A percentile compares a stretch with the other conserved stretches of the same genome.
Evolutionary conservation across 2,888 invertebrate species (phyloP).

Genomic region (Arctia plantaginis): DNA sequence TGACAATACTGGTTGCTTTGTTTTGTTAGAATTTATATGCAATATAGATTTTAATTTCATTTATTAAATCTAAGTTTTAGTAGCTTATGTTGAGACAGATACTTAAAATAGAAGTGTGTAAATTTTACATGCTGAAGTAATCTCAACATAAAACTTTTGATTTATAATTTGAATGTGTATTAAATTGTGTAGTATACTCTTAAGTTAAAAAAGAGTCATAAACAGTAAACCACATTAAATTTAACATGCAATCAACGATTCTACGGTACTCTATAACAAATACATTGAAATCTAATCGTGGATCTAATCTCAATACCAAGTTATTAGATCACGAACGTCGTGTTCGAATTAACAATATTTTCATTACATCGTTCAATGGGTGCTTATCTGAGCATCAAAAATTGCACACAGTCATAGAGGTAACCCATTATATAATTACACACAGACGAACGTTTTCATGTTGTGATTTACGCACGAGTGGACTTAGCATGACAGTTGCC

Average conservation of each 20-base stretch:
- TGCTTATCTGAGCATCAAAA: constrained; percentile 60
- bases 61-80: background rate
- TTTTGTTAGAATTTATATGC: background rate
- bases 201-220: background rate
- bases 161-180: background rate
- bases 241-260: constrained; percentile 11
- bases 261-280: constrained; percentile 23
- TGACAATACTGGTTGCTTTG: background rate
- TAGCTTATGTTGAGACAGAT: background rate
- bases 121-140: no score
- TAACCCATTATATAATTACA: constrained; percentile 57
- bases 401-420: constrained; percentile 44
- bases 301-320: constrained; percentile 54
- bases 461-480: constrained; percentile 70
- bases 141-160: background rate
- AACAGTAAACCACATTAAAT: constrained; percentile 10
- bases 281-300: constrained; percentile 52
- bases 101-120: background rate
- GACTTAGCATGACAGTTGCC: constrained; percentile 45
- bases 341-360: constrained; percentile 61
- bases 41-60: background rate
- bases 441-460: constrained; percentile 59
- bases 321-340: constrained; percentile 50
- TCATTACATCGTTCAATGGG: constrained; percentile 59
- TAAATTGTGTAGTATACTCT: background rate